phyloP scores from a whole-genome alignment of 2,797 vertebrate species.

The Sphaeramia orbicularis region DNA sequence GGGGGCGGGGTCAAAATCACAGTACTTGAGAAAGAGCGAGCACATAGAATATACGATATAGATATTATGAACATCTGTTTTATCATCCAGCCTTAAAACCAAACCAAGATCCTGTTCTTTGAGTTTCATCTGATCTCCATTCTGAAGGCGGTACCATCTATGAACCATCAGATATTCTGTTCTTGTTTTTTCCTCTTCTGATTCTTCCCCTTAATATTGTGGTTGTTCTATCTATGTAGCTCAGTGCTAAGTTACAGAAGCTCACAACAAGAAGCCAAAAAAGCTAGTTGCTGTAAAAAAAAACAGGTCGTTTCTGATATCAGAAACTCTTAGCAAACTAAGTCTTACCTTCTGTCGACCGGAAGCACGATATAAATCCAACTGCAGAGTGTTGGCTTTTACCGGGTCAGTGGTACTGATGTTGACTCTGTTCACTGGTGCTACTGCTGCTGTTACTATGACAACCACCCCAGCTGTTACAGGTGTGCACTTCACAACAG shows the following conservation, averaged over 20 bases:
- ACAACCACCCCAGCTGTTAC: conserved; percentile 31
- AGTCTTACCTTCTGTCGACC: conserved; percentile 28
- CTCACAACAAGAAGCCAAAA: conserved; percentile 38
- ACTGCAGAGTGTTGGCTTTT: conserved; percentile 23
- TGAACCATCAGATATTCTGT: conserved; percentile 18
- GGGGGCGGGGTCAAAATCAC: too few relatives aligned
- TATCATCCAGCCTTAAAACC: too few relatives aligned
- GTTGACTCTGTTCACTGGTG: conserved; percentile 48
- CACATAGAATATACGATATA: too few relatives aligned
- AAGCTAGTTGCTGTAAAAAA: conserved; percentile 1
- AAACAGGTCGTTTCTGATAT: neutral
- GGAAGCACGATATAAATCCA: conserved; percentile 9
- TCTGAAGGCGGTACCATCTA: conserved; percentile 63
- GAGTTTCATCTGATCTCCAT: conserved; percentile 77
- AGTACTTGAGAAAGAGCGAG: too few relatives aligned
- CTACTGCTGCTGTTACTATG: conserved; percentile 48
- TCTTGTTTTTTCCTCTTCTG: conserved; percentile 10
- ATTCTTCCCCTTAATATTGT: conserved; percentile 19
- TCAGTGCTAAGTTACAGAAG: conserved; percentile 26
- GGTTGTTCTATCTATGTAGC: conserved; percentile 37
- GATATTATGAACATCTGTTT: too few relatives aligned
- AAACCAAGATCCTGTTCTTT: too few relatives aligned
- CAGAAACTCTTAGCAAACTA: conserved; percentile 7
- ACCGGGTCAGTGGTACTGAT: conserved; percentile 17
- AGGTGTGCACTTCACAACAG: conserved; percentile 32